Conservation (phyloP, 1,140 invertebrate species). For the Brachionus manjavacas region DNA sequence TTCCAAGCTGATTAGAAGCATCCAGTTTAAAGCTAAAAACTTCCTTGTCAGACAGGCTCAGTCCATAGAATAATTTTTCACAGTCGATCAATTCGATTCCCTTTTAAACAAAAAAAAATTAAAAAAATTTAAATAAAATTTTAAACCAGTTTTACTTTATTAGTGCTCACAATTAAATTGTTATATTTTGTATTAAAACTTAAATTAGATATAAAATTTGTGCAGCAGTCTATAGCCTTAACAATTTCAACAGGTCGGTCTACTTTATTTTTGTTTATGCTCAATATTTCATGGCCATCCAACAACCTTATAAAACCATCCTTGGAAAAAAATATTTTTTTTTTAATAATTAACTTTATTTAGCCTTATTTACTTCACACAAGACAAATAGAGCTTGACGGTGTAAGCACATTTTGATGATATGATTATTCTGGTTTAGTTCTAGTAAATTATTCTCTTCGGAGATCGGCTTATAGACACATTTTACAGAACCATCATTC, state of each 20-base stretch:
- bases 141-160: background rate
- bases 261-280: background rate
- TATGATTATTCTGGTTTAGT: background rate
- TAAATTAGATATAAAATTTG: conserved; percentile 8
- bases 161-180: background rate
- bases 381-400: background rate
- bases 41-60: background rate
- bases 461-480: background rate
- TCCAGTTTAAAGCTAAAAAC: conserved; percentile 13
- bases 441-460: background rate
- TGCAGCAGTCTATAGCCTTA: background rate
- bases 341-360: background rate
- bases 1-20: background rate
- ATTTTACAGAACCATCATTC: background rate
- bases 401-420: background rate
- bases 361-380: background rate
- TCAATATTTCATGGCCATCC: background rate
- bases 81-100: conserved; percentile 5
- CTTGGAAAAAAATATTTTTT: background rate
- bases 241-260: background rate
- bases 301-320: background rate
- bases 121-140: background rate
- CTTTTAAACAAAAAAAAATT: background rate
- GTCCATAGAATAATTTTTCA: conserved; percentile 8
- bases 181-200: conserved; percentile 21